Base-by-base conservation (phyloP, 2,888 invertebrate species). In the Stenodema calcarata region DNA sequence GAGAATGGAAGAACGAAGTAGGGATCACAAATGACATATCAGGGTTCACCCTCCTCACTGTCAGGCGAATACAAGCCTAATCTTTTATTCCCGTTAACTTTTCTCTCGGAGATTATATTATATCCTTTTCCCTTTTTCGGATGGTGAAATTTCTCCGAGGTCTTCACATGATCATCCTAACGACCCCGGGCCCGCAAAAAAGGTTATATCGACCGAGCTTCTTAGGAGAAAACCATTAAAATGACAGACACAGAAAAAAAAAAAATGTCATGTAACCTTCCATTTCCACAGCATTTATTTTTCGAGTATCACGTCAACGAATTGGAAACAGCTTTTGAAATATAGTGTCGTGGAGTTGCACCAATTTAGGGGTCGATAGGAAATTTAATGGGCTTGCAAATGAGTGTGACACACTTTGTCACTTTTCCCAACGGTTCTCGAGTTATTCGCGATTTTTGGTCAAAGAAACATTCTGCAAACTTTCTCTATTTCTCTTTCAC, bases 21-120 rank as follows among this genome's bases (percentile, higher is more conserved):
- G 54, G 42, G 50, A 80, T 80, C 80, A 80, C 80, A 84, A 84
- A 84, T 84, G 83, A 73, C 83, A 84, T 84, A 84, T 84, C 83
- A 84, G 83, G 83, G 83, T 84, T 69, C 42, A 84, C 83, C 83
- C 83, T 84, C 83, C 73, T 84, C 83, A 84, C 70, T 84, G 83
- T 84, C 83, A 84, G 30, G 54, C 73, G 35, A 70, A 28, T 80
- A 80, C 80, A 54, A 54, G 44, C 73, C 83, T 84, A 84, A 84
- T 84, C 83, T 84, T 84, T 73, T 73, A 84, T 84, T 84, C 83
- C 83, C 80, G 80, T 80, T 80, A 80, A 80, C 80, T 80, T 78
- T 78, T 54, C 54, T 54, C 54, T 54, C 35, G 80, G 80, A 80
- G 80, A 80, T 80, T 80, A 80, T 80, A 80, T 54, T 80, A 44